Base-by-base conservation (phyloP, 2,797 vertebrate species). In the Schizopygopsis pylzovi region DNA sequence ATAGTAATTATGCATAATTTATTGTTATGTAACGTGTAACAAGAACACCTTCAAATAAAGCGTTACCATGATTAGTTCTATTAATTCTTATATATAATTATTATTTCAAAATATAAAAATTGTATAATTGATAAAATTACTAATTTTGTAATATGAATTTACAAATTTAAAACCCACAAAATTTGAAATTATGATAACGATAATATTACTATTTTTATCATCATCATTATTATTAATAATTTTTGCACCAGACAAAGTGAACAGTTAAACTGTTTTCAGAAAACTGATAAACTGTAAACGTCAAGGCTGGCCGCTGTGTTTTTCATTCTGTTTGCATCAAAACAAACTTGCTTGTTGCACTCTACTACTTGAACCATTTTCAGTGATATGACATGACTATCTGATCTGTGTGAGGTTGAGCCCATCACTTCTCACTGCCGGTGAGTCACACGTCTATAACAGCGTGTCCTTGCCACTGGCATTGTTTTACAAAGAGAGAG, bases 391-490 rank as follows among this genome's bases (percentile, higher is more conserved):
- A 28, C 22, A 37, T 65, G 59, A 12, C 39, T 18, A n/a, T 52
- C 10, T 37, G 12, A 67, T 68, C 45, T 33, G 79, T 37, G 79
- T 67, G 43, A 37, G 43, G 61, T 67, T 18, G 12, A 77, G 59
- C 33, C 41, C 8, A 83, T 84, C 82, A 65, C 28, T 76, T 83
- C 59, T 41, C 28, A 77, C 72, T 45, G 52, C 37, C 8, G 59
- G 6, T 15, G 61, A 54, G 33, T 84, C 73, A 78, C 61, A 6
- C 4, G 1, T 65, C 72, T 77, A 43, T 71, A 56, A 70, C 11
- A 4, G n/a, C 12, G 12, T 72, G 65, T 80, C 54, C 77, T 72
- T 67, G 79, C 79, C 63, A 65, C 47, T 47, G 65, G n/a, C 39
- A 25, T 70, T 10, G 8, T 54, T 70, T 70, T 41, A 80, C 4